Conservation (phyloP, 2,888 invertebrate species). For the Elgonia sp. region DNA sequence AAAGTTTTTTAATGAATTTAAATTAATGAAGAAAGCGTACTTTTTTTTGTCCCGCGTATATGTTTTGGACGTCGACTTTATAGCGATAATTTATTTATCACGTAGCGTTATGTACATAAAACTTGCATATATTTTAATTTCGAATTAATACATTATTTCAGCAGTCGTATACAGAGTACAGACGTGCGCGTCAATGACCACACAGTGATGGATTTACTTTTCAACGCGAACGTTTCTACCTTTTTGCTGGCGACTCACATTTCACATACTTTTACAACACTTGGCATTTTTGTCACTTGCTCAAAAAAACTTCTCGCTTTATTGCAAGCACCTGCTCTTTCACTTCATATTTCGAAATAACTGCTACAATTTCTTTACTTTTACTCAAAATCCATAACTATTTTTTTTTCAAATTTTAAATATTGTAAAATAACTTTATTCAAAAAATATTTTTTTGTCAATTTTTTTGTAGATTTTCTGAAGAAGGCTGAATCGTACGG, state of each 20-base stretch:
- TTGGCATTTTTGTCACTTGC: constrained; percentile 41
- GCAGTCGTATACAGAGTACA: constrained; percentile 28
- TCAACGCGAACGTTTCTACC: constrained; percentile 47
- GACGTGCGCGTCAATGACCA: constrained; percentile 54
- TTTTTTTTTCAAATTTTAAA: too few relatives aligned
- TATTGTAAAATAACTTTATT: too few relatives aligned
- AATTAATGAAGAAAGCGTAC: constrained; percentile 60
- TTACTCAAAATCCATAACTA: not conserved
- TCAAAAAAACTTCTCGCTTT: constrained; percentile 36
- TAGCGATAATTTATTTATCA: constrained; percentile 66
- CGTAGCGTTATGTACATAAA: constrained; percentile 27
- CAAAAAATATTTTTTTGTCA: too few relatives aligned
- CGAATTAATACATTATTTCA: constrained; percentile 66
- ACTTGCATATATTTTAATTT: constrained; percentile 59
- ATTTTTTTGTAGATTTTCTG: too few relatives aligned
- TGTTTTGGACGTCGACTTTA: constrained; percentile 25
- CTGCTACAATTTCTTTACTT: not conserved
- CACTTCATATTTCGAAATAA: constrained; percentile 49
- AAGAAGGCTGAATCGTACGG: too few relatives aligned
- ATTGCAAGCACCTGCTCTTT: constrained; percentile 43
- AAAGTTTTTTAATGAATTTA: constrained; percentile 60
- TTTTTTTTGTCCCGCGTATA: constrained; percentile 11
- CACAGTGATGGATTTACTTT: constrained; percentile 62
- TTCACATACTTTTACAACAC: constrained; percentile 62
- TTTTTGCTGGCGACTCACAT: constrained; percentile 29